These are phyloP conservation scores for Garrulus glandarius DNA, from an alignment of 2,797 vertebrate genomes.

Conservation along the genomic window DNA sequence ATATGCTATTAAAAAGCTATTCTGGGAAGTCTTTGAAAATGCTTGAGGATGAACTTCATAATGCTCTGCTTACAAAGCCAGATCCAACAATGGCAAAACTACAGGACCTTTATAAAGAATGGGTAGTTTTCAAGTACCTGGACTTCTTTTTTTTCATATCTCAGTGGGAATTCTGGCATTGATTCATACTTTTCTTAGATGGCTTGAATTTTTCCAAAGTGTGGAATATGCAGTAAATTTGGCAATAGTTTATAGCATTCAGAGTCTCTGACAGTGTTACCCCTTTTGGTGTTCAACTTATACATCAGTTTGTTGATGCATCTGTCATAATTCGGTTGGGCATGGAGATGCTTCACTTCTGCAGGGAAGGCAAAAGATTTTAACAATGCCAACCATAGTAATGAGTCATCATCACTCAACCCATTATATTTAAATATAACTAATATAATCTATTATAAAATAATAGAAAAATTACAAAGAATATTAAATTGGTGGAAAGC, in stretches of 20 bases:
- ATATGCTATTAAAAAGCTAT: not conserved
- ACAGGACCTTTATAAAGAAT: not conserved
- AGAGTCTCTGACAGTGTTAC: not conserved
- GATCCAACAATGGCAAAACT: not conserved
- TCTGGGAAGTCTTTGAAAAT: not conserved
- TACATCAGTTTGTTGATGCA: not conserved
- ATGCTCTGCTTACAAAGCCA: not conserved
- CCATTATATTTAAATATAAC: not conserved
- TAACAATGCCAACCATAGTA: not conserved
- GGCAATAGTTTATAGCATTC: not conserved
- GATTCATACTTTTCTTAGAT: not conserved
- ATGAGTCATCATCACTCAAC: not conserved
- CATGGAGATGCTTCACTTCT: not conserved
- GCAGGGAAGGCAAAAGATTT: not conserved
- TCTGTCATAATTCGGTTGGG: not conserved
- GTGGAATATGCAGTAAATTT: not conserved
- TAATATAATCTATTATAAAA: not conserved
- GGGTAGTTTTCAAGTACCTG: not conserved
- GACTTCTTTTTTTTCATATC: not conserved
- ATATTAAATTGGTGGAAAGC: not conserved
- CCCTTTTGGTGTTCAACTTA: not conserved
- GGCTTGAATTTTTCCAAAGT: not conserved
- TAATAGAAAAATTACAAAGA: not conserved
- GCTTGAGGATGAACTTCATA: not conserved
- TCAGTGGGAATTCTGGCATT: not conserved